Percentiles rank a stretch among this genome's conserved stretches.
phyloP scores from a whole-genome alignment of 92 coral and sea anemone genomes.

The Desmophyllum pertusum region DNA sequence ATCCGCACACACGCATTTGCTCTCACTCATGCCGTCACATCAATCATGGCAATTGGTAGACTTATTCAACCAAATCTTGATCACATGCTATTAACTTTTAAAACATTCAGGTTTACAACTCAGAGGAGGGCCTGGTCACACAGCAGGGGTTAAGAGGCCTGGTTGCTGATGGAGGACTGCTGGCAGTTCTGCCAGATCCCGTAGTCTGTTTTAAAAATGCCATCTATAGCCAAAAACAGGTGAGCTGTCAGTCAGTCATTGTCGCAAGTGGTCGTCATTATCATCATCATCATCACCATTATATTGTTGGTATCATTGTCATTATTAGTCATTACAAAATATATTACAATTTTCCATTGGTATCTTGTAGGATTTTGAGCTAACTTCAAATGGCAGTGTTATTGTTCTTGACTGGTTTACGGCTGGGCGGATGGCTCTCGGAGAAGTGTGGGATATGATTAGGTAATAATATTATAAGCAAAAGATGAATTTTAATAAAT shows the following conservation, averaged over 20 bases:
- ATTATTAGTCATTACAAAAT: background rate
- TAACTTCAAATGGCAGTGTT: conserved; percentile 51
- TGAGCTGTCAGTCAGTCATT: background rate
- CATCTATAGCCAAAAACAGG: conserved; percentile 66
- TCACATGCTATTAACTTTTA: background rate
- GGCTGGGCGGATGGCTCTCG: conserved; percentile 73
- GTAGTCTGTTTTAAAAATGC: conserved; percentile 78
- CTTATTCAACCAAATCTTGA: background rate
- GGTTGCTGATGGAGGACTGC: conserved; percentile 59
- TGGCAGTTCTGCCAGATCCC: conserved; percentile 70
- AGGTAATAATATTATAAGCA: conserved; percentile 27
- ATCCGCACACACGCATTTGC: no score
- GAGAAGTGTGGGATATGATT: conserved; percentile 73
- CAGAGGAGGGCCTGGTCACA: conserved; percentile 62
- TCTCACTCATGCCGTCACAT: no score
- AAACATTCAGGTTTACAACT: conserved; percentile 48
- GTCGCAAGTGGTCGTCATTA: no score
- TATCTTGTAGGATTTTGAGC: conserved; percentile 56
- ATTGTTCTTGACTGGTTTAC: conserved; percentile 70
- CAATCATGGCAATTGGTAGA: no score
- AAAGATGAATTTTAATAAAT: background rate
- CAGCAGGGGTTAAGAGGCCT: conserved; percentile 44
- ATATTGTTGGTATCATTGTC: background rate
- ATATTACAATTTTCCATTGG: background rate
- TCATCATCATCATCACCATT: background rate